Evolutionary conservation across 1,140 invertebrate genomes (phyloP).

Genomic region (Drosophila persimilis): DNA sequence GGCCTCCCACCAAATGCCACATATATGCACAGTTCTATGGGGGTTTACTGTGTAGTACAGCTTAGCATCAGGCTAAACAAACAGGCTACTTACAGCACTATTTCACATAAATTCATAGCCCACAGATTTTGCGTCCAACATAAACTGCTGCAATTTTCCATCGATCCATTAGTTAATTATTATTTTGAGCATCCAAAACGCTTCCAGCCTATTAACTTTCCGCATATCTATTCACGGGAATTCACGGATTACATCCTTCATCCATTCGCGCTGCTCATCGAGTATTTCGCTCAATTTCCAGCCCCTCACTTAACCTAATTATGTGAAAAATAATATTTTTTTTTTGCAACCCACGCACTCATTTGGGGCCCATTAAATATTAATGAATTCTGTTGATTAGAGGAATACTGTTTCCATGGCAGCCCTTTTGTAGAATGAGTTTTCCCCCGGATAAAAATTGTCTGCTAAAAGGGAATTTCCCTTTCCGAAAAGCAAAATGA

Average conservation of each 20-base stretch:
- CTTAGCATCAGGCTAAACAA: too few relatives aligned
- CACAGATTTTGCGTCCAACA: too few relatives aligned
- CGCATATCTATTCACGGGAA: too few relatives aligned
- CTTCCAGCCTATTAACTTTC: too few relatives aligned
- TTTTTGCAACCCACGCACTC: constrained; percentile 23
- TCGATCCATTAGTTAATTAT: too few relatives aligned
- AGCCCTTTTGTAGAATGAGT: neutral
- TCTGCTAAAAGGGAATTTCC: constrained; percentile 10
- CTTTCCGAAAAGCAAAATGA: neutral
- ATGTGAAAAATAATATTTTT: constrained; percentile 38
- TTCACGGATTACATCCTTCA: neutral
- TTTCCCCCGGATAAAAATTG: constrained; percentile 8
- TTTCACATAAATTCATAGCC: too few relatives aligned
- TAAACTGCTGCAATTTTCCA: too few relatives aligned
- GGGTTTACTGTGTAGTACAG: too few relatives aligned
- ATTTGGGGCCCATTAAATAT: constrained; percentile 43
- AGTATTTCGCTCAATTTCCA: constrained; percentile 7
- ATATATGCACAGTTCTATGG: too few relatives aligned
- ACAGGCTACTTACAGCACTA: too few relatives aligned
- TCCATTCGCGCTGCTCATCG: neutral
- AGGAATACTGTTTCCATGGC: constrained; percentile 18
- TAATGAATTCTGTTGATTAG: constrained; percentile 30
- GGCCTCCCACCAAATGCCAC: too few relatives aligned
- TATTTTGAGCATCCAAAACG: too few relatives aligned
- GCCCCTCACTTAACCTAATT: constrained; percentile 40